Evolutionary conservation across 2,888 invertebrate species (phyloP).

Genomic region (Latrodectus elegans): DNA sequence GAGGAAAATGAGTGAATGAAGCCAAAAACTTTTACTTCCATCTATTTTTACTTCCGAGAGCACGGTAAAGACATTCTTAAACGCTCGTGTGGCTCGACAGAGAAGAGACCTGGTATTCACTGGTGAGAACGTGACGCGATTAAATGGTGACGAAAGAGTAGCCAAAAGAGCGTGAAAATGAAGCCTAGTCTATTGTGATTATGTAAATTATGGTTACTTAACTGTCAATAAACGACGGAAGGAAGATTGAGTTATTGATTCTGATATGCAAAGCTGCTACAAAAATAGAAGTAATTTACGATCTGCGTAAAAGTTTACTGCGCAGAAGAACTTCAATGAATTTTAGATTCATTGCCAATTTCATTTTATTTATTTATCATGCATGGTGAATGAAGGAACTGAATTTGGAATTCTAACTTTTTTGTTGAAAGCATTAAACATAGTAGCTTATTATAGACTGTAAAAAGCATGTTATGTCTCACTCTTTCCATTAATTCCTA

Average conservation of each 20-base stretch:
- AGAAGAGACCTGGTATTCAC: neutral
- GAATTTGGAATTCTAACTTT: no score
- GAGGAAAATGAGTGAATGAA: neutral
- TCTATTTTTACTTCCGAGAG: slow-evolving; percentile 3
- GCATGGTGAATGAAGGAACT: no score
- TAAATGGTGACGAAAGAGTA: neutral
- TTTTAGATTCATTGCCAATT: no score
- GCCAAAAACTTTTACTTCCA: slow-evolving; percentile 2
- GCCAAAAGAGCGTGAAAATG: slow-evolving; percentile 5
- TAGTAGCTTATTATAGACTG: no score
- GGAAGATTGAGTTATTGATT: neutral
- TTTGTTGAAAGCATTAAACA: no score
- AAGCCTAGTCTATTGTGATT: neutral
- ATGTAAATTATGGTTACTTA: neutral
- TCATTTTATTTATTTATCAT: no score
- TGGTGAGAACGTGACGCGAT: neutral
- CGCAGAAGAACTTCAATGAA: no score
- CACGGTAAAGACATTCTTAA: neutral
- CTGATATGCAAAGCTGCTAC: neutral
- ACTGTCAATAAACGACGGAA: neutral
- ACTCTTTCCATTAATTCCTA: no score
- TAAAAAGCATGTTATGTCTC: no score
- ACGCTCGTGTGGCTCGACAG: slow-evolving; percentile 1
- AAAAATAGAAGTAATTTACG: neutral
- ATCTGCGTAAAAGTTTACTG: no score